Evolutionary conservation across 2,113 vertebrate species (phyloP).

Genomic region (Strigops habroptila): DNA sequence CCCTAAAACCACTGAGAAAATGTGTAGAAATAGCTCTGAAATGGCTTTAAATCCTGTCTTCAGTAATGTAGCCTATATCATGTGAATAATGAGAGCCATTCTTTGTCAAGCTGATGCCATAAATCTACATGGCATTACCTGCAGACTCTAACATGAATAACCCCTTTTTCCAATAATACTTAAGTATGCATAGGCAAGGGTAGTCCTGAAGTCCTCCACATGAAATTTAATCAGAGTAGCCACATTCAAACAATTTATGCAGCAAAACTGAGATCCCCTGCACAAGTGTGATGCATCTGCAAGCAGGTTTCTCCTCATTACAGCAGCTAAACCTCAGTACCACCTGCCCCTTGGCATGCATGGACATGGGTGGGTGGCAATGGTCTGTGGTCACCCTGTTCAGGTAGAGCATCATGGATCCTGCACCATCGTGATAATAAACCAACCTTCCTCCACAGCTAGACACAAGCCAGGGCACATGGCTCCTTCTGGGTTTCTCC

Average conservation of each 20-base stretch:
- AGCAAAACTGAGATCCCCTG: background rate
- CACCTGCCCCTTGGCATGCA: background rate
- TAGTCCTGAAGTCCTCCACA: background rate
- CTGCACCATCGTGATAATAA: accelerated
- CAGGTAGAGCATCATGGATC: background rate
- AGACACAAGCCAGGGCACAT: background rate
- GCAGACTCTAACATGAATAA: background rate
- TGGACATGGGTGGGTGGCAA: background rate
- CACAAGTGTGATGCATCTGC: accelerated
- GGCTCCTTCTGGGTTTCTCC: background rate
- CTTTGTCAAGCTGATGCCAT: background rate
- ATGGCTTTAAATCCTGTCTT: background rate
- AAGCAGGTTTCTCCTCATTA: background rate
- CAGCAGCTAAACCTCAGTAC: background rate
- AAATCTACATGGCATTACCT: background rate
- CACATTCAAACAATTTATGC: background rate
- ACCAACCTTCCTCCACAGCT: background rate
- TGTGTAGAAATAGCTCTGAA: background rate
- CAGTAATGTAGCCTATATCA: background rate
- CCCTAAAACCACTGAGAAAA: background rate
- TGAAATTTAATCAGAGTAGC: background rate
- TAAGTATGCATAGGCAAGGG: accelerated
- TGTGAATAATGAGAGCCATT: background rate
- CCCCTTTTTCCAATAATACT: background rate
- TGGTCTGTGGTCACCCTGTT: accelerated